Percentiles rank a stretch among this genome's conserved stretches.
These are phyloP conservation scores for Ferrisia virgata DNA, from an alignment of 2,888 invertebrate species.

Conservation along the genomic window DNA sequence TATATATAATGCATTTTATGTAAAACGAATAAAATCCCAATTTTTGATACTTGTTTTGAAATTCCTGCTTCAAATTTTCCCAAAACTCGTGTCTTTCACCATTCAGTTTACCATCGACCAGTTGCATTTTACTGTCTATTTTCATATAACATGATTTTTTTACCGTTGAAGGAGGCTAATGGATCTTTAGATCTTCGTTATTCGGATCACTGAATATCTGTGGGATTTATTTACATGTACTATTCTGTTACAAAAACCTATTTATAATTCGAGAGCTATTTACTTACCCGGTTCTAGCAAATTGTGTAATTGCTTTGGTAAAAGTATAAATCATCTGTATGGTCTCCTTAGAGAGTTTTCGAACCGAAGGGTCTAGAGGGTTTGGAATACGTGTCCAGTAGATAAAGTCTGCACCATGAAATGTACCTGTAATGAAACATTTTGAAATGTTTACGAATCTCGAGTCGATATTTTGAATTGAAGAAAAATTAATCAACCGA, in stretches of 20 bases:
- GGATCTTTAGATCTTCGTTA: neutral
- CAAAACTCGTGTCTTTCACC: neutral
- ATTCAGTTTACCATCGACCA: neutral
- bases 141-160: neutral
- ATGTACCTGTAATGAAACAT: neutral
- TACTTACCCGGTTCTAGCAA: slow-evolving; percentile 29
- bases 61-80: neutral
- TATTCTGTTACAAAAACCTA: too few species aligned
- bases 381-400: neutral
- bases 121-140: neutral
- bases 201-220: neutral
- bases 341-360: neutral
- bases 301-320: neutral
- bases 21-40: neutral
- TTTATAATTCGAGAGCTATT: too few species aligned
- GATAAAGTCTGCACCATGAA: neutral
- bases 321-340: neutral
- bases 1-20: too few species aligned
- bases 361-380: neutral
- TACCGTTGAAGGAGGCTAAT: neutral
- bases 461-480: too few species aligned
- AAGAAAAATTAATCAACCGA: too few species aligned
- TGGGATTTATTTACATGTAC: neutral
- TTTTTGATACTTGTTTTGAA: neutral
- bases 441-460: too few species aligned